Base-by-base conservation (phyloP, 2,888 invertebrate genomes). In the Lithodes maja region DNA sequence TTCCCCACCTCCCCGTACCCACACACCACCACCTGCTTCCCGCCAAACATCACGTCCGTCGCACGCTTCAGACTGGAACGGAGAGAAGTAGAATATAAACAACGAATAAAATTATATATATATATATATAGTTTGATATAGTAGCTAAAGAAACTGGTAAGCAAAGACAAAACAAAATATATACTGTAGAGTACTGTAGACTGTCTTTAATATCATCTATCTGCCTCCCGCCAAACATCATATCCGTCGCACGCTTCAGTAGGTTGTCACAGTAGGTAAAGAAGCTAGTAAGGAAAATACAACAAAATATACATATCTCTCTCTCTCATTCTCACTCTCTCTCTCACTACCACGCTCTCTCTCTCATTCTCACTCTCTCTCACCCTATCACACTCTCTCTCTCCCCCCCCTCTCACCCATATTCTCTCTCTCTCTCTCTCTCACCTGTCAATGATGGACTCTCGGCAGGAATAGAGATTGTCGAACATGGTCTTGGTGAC, bases 401-500 rank as follows among this genome's bases (percentile, higher is more conserved):
- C 33, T n/a, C n/a, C n/a, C n/a, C n/a, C n/a, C n/a, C n/a, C n/a
- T n/a, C n/a, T n/a, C n/a, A n/a, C n/a, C n/a, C n/a, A n/a, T n/a
- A n/a, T n/a, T n/a, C n/a, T 33, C 33, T 33, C 33, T 33, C 33
- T 33, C 33, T 33, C 33, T 33, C 33, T 33, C 9, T n/a, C 49
- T 69, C 80, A 90, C 92, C 92, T 91, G 91, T 98, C 97, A 93
- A 98, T 95, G 93, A 98, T 97, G 86, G 97, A 97, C 94, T 98
- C 98, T 93, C 98, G 96, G 94, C 99, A 99, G 92, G 98, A 98
- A 94, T 99, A 99, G 61, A 99, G 95, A 94, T 99, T 99, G 94
- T 99, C 99, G 93, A 99, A 99, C 94, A 99, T 99, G 78, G 98
- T 99, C 95, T 99, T 99, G 1, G 98, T 99, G 75, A 99, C 99